Evolutionary conservation across 2,797 vertebrate species (phyloP), one percentile per base, ranked within the genome.

Genomic region (Rhinella marina): DNA sequence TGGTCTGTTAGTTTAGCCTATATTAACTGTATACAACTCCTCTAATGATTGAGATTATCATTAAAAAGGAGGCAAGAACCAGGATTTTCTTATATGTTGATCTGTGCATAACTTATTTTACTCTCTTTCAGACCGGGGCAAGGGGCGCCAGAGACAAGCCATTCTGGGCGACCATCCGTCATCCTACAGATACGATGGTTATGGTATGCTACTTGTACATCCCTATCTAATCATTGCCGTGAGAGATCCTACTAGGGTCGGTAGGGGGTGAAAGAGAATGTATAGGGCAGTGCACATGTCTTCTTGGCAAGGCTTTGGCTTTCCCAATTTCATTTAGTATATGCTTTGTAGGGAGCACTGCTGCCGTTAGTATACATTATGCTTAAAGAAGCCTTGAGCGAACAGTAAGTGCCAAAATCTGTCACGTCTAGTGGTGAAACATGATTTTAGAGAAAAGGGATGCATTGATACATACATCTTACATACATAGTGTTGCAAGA

Each of bases 111-210:
- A 25, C 10, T 50, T 27, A 50, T 29, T 64, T 77, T 85, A 5
- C 81, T 54, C 25, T 92, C 23, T 64, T 86, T 93, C 94, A 99
- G 98, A 99, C 87, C 96, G 96, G 92, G 97, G 96, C 89, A 98
- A 98, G 93, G 97, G 97, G 87, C 95, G 97, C 89, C 97, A 98
- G 93, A 95, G 97, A 89, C 98, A 98, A 94, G 98, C 98, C 93
- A 98, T 99, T 94, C 92, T 99, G 92, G 98, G 98, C 94, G 98
- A 99, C 90, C 98, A 99, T 91, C 98, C 98, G 13, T 98, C 97
- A 86, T 97, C 97, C 50, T 99, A 98, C 94, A 96, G 95, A 91
- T 97, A 98, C 92, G 98, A 98, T 90, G 95, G 97, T 91, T 98
- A 98, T 91, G 97, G 98, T 99, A 94, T 97, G 96, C 95, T 88